Base-by-base conservation (phyloP, 2,113 vertebrate species). In the Trematomus loennbergii region DNA sequence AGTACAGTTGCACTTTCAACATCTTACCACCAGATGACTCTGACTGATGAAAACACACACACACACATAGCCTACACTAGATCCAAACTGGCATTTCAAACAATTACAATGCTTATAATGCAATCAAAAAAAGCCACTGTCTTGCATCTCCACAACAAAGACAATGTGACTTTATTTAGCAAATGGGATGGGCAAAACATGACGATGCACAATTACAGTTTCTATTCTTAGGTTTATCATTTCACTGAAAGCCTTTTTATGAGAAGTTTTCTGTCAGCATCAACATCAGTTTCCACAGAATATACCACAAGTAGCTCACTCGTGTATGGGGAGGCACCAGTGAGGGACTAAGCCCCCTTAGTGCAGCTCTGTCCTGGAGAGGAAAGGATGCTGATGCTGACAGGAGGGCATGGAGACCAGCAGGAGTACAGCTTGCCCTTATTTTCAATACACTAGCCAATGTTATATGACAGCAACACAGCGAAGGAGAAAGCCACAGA, bases 251-350 rank as follows among this genome's bases (percentile, higher is more conserved):
- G 6, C n/a, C 48, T 64, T 52, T 46, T 29, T 49, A 43, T 54
- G 15, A 60, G 22, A 81, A 75, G 64, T 82, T 82, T 68, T 25
- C 45, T 43, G 17, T 68, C 55, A 52, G 78, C 54, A 55, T 74
- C 11, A 77, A 86, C 45, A 20, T 25, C 55, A 29, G 5, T 50
- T 66, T 61, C 33, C 50, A 66, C 68, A 9, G 54, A 7, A 16
- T 12, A 40, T 9, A 33, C 25, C 1, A 52, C 29, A 58, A 25
- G 59, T 16, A 16, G 72, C 60, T 73, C 54, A 55, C 71, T 81
- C 93, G 93, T 59, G 86, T 63, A 95, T 93, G 93, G 93, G 90
- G 90, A 71, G 48, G 66, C 68, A 61, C 67, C 45, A 11, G 61
- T 50, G 29, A 85, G 86, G 65, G 82, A 73, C 60, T 86, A 29